Conservation (phyloP, 2,888 invertebrate species). For the Incurvaria masculella region DNA sequence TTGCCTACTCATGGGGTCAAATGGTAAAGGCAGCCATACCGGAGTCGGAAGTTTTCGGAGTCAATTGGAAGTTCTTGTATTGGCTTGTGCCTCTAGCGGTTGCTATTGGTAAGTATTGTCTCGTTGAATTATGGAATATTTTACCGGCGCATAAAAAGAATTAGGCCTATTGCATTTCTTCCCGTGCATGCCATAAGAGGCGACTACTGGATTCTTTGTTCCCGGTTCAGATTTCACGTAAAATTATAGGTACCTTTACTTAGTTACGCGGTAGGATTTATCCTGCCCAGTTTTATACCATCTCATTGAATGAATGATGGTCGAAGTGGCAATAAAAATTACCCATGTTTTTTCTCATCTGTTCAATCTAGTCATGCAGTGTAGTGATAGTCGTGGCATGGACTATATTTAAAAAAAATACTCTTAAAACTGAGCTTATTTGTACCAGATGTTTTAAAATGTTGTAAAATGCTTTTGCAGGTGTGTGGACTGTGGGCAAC, state of each 20-base stretch:
- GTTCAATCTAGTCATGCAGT: background rate
- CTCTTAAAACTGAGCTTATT: too few relatives aligned
- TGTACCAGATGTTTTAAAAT: too few relatives aligned
- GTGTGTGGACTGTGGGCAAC: conserved; percentile 89
- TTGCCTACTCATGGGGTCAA: conserved; percentile 79
- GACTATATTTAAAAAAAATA: too few relatives aligned
- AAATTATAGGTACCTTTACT: too few relatives aligned
- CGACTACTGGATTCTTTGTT: too few relatives aligned
- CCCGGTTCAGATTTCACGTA: too few relatives aligned
- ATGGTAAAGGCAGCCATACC: conserved; percentile 75
- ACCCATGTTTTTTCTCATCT: background rate
- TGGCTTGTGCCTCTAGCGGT: conserved; percentile 69
- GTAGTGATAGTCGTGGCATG: too few relatives aligned
- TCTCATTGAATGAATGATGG: too few relatives aligned
- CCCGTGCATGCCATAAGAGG: too few relatives aligned
- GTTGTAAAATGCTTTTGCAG: conserved; percentile 52
- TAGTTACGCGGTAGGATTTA: background rate
- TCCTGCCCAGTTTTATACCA: too few relatives aligned
- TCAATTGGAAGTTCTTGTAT: conserved; percentile 69
- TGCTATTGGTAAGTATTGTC: conserved; percentile 61
- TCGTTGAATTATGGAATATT: background rate
- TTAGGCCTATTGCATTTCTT: too few relatives aligned
- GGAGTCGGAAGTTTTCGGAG: conserved; percentile 64
- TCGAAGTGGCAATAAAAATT: background rate
- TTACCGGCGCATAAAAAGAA: too few relatives aligned